A percentile compares a stretch with the other conserved stretches of the same genome.
Evolutionary conservation across 2,888 invertebrate genomes (phyloP).

Genomic region (Salticus scenicus): DNA sequence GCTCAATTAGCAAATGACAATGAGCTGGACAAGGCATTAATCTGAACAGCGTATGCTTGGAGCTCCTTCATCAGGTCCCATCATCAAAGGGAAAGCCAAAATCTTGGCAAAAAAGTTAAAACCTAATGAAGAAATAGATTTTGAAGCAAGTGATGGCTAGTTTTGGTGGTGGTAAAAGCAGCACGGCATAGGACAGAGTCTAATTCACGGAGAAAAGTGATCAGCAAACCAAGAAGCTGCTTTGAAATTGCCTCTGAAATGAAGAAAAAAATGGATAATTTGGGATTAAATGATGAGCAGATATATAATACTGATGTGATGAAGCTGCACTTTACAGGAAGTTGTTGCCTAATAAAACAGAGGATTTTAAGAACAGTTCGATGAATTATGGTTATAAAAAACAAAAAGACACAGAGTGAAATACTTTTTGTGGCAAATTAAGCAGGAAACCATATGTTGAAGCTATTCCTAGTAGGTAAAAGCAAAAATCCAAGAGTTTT

Average conservation of each 20-base stretch:
- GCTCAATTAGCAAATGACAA: background rate
- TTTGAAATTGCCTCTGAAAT: background rate
- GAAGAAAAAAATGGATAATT: constrained; percentile 2
- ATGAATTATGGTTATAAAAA: background rate
- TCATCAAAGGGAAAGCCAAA: background rate
- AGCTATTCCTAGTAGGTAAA: background rate
- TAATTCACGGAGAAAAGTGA: constrained; percentile 10
- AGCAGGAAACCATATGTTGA: background rate
- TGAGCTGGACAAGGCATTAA: background rate
- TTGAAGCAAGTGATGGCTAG: constrained; percentile 18
- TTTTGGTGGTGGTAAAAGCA: constrained; percentile 18
- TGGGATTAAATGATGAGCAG: background rate
- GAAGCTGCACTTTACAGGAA: constrained; percentile 24
- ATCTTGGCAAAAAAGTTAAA: no score
- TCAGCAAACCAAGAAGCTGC: background rate
- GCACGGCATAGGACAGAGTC: background rate
- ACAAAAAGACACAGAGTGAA: background rate
- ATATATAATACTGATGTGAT: background rate
- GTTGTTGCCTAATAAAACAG: constrained; percentile 1
- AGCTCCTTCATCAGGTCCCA: no score
- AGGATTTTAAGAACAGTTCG: constrained; percentile 14
- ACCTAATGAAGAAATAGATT: background rate
- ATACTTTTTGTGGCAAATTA: constrained; percentile 6
- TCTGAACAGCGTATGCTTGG: background rate
- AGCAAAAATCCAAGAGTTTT: constrained; percentile 3